Conservation (phyloP, 1,140 invertebrate genomes). For the Elymnias hypermnestra region DNA sequence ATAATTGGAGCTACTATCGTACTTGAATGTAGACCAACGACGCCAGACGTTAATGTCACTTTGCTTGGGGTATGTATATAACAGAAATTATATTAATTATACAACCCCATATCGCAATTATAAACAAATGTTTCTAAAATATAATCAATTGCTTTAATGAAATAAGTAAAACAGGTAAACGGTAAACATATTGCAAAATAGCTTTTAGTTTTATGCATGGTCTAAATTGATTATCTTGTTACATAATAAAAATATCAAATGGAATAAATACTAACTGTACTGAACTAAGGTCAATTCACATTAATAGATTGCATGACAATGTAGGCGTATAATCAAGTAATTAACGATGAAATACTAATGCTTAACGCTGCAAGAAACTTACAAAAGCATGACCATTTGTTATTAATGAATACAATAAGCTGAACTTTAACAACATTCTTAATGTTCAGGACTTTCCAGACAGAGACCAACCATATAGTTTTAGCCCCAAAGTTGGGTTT, state of each 20-base stretch:
- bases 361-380: constrained; percentile 45
- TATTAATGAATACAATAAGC: too few species aligned
- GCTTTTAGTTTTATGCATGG: constrained; percentile 40
- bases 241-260: constrained; percentile 25
- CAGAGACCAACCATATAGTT: constrained; percentile 55
- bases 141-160: constrained; percentile 13
- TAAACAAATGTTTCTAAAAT: background rate
- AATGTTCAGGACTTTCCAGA: constrained; percentile 58
- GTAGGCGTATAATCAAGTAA: constrained; percentile 37
- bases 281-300: background rate
- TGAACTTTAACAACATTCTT: constrained; percentile 54
- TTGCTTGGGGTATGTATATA: constrained; percentile 67
- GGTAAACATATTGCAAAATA: constrained; percentile 15
- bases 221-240: constrained; percentile 6
- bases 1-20: constrained; percentile 62
- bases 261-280: constrained; percentile 25
- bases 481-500: constrained; percentile 78
- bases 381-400: constrained; percentile 47
- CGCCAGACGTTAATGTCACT: constrained; percentile 78
- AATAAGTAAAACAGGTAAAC: background rate
- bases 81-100: background rate
- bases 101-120: background rate
- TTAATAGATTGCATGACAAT: constrained; percentile 11
- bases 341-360: constrained; percentile 41
- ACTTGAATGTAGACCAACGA: constrained; percentile 83